Conservation (phyloP, 2,113 vertebrate genomes). For the Rhynchomys soricoides region DNA sequence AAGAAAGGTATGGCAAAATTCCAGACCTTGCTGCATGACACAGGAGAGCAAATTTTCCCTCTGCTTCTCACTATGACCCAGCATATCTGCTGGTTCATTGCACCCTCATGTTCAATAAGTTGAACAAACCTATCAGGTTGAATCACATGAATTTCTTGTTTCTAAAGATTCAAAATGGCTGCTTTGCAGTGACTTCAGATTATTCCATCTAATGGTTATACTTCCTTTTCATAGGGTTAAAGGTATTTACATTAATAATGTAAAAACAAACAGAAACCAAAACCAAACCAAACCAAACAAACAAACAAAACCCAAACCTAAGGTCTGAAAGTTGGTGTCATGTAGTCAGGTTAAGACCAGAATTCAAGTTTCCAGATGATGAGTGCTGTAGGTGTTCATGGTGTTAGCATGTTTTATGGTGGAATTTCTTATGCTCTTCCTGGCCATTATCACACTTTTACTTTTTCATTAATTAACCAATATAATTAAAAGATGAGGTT, state of each 20-base stretch:
- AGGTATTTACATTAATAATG: constrained; percentile 28
- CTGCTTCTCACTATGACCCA: neutral
- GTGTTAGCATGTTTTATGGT: neutral
- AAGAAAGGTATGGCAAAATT: constrained; percentile 31
- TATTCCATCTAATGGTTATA: neutral
- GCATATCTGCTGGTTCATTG: neutral
- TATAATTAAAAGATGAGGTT: constrained; percentile 49
- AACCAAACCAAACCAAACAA: too few species aligned
- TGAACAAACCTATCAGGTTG: neutral
- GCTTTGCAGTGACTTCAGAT: neutral
- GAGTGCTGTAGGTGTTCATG: neutral
- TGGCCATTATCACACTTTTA: neutral
- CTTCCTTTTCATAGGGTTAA: neutral
- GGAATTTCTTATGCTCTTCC: neutral
- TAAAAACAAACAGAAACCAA: neutral
- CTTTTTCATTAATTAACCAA: neutral
- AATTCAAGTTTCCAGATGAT: neutral
- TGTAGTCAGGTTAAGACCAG: neutral
- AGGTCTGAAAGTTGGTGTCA: neutral
- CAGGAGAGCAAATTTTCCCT: neutral
- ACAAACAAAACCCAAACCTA: neutral
- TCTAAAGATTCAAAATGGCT: neutral
- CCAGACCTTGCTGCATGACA: neutral
- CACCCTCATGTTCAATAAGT: neutral
- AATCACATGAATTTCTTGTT: neutral